Conservation (phyloP, 92 coral and sea anemone genomes). For the Pocillopora grandis region DNA sequence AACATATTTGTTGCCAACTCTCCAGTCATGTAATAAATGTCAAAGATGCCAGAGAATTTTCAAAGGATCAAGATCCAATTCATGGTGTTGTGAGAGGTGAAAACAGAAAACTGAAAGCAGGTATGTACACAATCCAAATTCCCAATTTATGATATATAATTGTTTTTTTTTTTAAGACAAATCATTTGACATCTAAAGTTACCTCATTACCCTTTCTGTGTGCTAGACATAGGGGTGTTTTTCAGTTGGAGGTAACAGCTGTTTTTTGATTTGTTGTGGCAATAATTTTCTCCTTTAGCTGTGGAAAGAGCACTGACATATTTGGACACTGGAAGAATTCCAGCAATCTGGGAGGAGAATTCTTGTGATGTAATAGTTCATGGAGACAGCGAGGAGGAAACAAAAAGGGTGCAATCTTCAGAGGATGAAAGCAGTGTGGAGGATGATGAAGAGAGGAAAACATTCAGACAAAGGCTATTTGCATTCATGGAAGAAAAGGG, state of each 20-base stretch:
- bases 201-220: no score
- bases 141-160: neutral
- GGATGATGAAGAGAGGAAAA: constrained; percentile 62
- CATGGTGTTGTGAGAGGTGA: constrained; percentile 73
- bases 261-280: no score
- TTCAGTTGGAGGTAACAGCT: no score
- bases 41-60: constrained; percentile 82
- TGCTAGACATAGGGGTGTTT: no score
- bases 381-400: constrained; percentile 54
- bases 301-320: constrained; percentile 85
- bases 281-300: constrained; percentile 45
- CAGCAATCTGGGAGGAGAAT: constrained; percentile 86
- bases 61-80: constrained; percentile 71
- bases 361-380: constrained; percentile 60
- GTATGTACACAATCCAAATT: constrained; percentile 21
- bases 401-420: constrained; percentile 53
- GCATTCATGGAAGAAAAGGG: constrained; percentile 89
- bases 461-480: constrained; percentile 64
- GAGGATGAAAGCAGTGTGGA: constrained; percentile 65
- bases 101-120: constrained; percentile 76
- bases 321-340: constrained; percentile 86
- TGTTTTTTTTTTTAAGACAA: neutral
- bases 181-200: neutral
- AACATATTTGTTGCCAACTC: neutral
- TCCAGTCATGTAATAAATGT: constrained; percentile 86